phyloP scores from a whole-genome alignment of 1,140 invertebrate species.

The Meteorus sp. region DNA sequence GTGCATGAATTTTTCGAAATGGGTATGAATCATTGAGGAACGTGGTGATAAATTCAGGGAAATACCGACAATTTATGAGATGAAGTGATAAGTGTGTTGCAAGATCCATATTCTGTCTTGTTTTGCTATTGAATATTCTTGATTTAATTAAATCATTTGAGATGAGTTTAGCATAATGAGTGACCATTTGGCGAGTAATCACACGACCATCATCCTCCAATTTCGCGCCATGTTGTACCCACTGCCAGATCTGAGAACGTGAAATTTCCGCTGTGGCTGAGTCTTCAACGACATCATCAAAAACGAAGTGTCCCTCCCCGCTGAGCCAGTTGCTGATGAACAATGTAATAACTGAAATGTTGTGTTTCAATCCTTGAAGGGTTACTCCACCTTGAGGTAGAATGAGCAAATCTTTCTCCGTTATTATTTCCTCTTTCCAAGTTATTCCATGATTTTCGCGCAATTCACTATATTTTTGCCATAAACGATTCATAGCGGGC shows the following conservation, averaged over 20 bases:
- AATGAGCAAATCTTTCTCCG: conserved; percentile 59
- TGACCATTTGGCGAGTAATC: conserved; percentile 57
- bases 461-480: conserved; percentile 33
- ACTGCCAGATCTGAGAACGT: conserved; percentile 74
- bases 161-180: conserved; percentile 39
- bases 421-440: conserved; percentile 32
- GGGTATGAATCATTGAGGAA: conserved; percentile 62
- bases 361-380: conserved; percentile 64
- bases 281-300: conserved; percentile 70
- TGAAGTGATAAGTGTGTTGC: conserved; percentile 62
- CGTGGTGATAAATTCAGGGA: conserved; percentile 64
- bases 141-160: conserved; percentile 51
- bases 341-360: conserved; percentile 66
- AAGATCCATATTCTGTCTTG: conserved; percentile 52
- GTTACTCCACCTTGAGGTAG: conserved; percentile 67
- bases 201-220: conserved; percentile 54
- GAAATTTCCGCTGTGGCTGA: conserved; percentile 77
- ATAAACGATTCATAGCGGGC: conserved; percentile 63
- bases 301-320: conserved; percentile 69
- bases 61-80: conserved; percentile 57
- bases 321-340: conserved; percentile 72
- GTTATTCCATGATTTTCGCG: conserved; percentile 30
- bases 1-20: conserved; percentile 60
- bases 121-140: conserved; percentile 44
- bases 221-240: conserved; percentile 63